Percentiles rank a stretch among this genome's conserved stretches.
These are phyloP conservation scores for Tor tambroides DNA, from an alignment of 2,113 vertebrate species.

Conservation along the genomic window DNA sequence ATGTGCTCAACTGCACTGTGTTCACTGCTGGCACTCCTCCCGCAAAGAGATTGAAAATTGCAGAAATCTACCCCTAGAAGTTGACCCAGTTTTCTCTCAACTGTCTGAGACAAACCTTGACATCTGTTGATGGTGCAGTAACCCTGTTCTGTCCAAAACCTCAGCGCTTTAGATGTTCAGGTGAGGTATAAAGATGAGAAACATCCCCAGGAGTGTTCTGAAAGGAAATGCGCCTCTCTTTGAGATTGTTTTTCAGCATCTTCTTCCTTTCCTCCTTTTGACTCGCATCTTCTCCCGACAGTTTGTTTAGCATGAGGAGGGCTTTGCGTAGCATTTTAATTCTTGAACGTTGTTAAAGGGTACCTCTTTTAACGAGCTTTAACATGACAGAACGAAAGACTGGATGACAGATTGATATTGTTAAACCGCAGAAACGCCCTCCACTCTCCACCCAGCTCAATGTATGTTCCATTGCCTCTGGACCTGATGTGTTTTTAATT, in stretches of 20 bases:
- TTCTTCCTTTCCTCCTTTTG: conserved; percentile 31
- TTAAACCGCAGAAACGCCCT: conserved; percentile 29
- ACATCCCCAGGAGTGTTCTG: conserved; percentile 31
- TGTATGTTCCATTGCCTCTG: conserved; percentile 55
- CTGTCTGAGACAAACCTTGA: conserved; percentile 54
- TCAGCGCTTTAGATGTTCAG: conserved; percentile 33
- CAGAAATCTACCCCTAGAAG: conserved; percentile 45
- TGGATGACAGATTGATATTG: conserved; percentile 31
- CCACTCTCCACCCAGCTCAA: conserved; percentile 35
- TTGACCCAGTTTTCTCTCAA: conserved; percentile 58
- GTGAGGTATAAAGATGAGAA: conserved; percentile 33
- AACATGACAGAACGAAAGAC: conserved; percentile 33
- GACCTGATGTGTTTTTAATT: conserved; percentile 60
- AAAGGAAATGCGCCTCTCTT: conserved; percentile 1
- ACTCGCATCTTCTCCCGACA: conserved; percentile 11
- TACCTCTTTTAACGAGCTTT: conserved; percentile 34
- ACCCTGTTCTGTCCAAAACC: conserved; percentile 43
- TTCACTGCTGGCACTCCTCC: conserved; percentile 32
- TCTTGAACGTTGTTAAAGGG: conserved; percentile 37
- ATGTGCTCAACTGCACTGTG: conserved; percentile 29
- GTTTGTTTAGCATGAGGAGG: conserved; percentile 8
- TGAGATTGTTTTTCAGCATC: conserved; percentile 20
- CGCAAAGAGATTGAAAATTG: conserved; percentile 41
- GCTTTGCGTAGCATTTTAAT: conserved; percentile 4
- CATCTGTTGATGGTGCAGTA: conserved; percentile 55